phyloP scores from a whole-genome alignment of 1,140 invertebrate species.

The Carposina sasakii region DNA sequence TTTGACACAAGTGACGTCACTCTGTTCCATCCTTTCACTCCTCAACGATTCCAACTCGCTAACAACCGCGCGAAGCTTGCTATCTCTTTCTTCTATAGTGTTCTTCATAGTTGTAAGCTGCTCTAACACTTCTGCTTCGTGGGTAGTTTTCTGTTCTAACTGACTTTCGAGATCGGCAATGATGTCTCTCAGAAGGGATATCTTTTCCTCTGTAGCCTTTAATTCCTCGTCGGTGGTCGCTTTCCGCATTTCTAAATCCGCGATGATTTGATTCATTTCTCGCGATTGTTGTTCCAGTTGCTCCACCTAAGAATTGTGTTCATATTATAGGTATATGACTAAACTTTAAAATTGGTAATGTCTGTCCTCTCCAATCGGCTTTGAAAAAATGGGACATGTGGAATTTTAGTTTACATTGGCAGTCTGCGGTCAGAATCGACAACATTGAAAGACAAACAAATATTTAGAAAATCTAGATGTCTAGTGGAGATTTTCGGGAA shows the following conservation, averaged over 20 bases:
- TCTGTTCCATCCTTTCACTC: conserved; percentile 44
- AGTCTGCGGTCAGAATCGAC: no score
- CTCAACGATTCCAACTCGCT: conserved; percentile 54
- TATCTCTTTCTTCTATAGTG: conserved; percentile 60
- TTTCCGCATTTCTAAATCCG: conserved; percentile 74
- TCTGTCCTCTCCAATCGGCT: no score
- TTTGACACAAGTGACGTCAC: conserved; percentile 35
- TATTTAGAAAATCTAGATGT: no score
- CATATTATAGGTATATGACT: no score
- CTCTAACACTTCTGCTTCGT: conserved; percentile 60
- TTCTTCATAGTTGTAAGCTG: conserved; percentile 54
- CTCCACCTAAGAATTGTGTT: no score
- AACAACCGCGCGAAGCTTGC: conserved; percentile 51
- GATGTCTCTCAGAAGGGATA: conserved; percentile 81
- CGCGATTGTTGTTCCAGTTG: conserved; percentile 79
- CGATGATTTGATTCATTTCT: conserved; percentile 76
- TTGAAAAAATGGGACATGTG: no score
- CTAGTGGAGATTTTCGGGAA: no score
- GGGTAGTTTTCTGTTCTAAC: conserved; percentile 75
- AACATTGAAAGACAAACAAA: no score
- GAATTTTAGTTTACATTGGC: no score
- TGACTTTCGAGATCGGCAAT: conserved; percentile 83
- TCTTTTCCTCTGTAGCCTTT: conserved; percentile 81
- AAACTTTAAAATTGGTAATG: no score
- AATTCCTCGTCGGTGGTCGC: conserved; percentile 77